These are phyloP conservation scores for Drosophila cardini DNA, from an alignment of 1,140 invertebrate genomes.

Conservation along the genomic window DNA sequence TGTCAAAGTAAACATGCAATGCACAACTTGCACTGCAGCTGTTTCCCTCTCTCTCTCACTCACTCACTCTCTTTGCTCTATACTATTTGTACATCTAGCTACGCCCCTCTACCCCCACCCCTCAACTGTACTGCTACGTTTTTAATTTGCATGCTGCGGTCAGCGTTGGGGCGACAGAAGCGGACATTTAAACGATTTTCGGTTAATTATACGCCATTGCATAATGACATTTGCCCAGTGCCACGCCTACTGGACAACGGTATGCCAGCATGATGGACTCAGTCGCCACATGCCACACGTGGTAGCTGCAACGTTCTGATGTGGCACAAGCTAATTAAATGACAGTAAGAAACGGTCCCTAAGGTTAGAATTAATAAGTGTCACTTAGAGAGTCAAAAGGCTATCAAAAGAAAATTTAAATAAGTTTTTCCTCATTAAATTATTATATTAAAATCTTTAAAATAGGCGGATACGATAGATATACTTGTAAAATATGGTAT, in stretches of 20 bases:
- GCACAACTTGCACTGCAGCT: constrained; percentile 34
- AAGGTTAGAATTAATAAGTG: neutral
- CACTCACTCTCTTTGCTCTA: constrained; percentile 1
- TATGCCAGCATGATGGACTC: constrained; percentile 1
- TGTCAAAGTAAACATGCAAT: constrained; percentile 72
- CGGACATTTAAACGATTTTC: constrained; percentile 74
- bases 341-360: neutral
- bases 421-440: too few relatives aligned
- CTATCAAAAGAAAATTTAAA: too few relatives aligned
- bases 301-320: constrained; percentile 3
- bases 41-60: neutral
- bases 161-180: constrained; percentile 10
- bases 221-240: constrained; percentile 72
- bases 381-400: too few relatives aligned
- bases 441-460: too few relatives aligned
- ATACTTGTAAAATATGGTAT: too few relatives aligned
- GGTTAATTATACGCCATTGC: constrained; percentile 77
- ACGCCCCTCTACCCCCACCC: neutral
- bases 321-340: constrained; percentile 8
- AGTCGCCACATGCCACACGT: constrained; percentile 45
- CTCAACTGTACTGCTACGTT: constrained; percentile 38
- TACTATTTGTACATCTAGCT: neutral
- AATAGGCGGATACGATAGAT: too few relatives aligned
- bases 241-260: constrained; percentile 29
- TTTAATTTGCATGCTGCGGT: constrained; percentile 76